phyloP scores from a whole-genome alignment of 2,113 vertebrate genomes.

The Platichthys flesus region DNA sequence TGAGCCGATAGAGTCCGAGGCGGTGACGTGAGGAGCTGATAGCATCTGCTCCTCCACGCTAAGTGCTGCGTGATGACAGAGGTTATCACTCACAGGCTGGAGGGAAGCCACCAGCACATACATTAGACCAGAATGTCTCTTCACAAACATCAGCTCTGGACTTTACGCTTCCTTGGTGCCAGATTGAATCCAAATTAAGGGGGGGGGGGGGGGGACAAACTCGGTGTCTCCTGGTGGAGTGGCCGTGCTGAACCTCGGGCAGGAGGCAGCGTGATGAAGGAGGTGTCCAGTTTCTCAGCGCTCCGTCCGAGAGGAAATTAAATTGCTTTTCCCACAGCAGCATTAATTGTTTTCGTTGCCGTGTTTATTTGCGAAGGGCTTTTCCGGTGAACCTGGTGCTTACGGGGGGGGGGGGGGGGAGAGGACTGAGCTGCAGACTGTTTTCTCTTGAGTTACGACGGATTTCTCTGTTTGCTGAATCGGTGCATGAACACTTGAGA shows the following conservation, averaged over 20 bases:
- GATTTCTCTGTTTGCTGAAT: slow-evolving; percentile 47
- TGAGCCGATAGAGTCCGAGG: background rate
- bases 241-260: slow-evolving; percentile 7
- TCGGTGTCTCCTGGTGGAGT: background rate
- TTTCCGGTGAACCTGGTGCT: slow-evolving; percentile 58
- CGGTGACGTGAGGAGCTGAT: slow-evolving; percentile 30
- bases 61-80: background rate
- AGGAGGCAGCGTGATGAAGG: slow-evolving; percentile 7
- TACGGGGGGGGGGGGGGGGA: slow-evolving; percentile 7
- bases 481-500: slow-evolving; percentile 14
- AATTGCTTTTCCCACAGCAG: slow-evolving; percentile 79
- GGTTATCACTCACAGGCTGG: background rate
- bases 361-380: slow-evolving; percentile 77
- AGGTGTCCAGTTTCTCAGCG: slow-evolving; percentile 61
- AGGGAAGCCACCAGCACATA: background rate
- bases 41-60: background rate
- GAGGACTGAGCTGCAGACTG: slow-evolving; percentile 35
- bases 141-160: background rate
- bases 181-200: background rate
- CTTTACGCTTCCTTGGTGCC: background rate
- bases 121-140: background rate
- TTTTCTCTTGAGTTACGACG: slow-evolving; percentile 70
- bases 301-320: slow-evolving; percentile 74
- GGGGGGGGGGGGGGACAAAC: too few relatives aligned
- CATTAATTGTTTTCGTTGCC: slow-evolving; percentile 74